Conservation (phyloP, 2,113 vertebrate genomes). For the Diadophis punctatus region DNA sequence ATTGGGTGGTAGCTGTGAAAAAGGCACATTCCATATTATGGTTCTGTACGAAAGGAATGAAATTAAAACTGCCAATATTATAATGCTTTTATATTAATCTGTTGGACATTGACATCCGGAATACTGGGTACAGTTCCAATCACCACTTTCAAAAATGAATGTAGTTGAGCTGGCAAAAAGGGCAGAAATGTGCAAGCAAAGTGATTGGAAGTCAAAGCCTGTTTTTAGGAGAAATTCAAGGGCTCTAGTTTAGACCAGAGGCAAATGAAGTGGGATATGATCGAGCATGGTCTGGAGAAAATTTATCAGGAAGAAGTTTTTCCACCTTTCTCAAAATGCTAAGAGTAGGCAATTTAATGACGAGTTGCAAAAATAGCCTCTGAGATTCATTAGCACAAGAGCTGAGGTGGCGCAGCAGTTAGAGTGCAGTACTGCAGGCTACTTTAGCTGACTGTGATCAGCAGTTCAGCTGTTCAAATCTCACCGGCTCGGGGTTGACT, state of each 20-base stretch:
- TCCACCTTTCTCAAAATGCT: neutral
- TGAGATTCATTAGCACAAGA: neutral
- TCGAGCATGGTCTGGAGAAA: neutral
- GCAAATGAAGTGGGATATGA: neutral
- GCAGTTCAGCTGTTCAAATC: no score
- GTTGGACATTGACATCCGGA: neutral
- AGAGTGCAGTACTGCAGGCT: no score
- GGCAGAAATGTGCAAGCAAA: neutral
- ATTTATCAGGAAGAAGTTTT: neutral
- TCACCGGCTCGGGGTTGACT: no score
- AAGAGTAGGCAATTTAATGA: neutral
- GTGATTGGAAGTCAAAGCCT: neutral
- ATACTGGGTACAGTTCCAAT: neutral
- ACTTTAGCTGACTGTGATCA: no score
- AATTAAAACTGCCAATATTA: neutral
- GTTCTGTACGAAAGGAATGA: neutral
- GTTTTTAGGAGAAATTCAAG: neutral
- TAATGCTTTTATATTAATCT: neutral
- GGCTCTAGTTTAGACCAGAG: neutral
- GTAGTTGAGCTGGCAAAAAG: neutral
- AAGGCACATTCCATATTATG: neutral
- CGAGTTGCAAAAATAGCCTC: neutral
- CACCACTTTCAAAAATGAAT: neutral
- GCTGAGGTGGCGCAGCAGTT: no score
- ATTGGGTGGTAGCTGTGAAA: neutral